Percentiles rank a stretch among this genome's conserved stretches.
phyloP scores from a whole-genome alignment of 2,797 vertebrate species.

The Sternotherus odoratus region DNA sequence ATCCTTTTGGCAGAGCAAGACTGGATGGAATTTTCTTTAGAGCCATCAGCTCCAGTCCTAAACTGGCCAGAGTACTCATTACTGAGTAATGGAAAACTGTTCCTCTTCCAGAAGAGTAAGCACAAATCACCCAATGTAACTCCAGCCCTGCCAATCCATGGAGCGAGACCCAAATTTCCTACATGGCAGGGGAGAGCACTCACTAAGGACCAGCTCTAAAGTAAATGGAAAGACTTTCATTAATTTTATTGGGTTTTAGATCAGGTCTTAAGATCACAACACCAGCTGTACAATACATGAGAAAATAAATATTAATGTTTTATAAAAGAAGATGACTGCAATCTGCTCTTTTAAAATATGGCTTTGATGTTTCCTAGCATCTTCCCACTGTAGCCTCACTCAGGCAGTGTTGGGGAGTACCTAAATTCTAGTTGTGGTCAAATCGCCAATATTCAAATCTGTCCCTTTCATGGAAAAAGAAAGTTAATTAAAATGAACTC shows the following conservation, averaged over 20 bases:
- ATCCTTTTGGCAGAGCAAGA: background rate
- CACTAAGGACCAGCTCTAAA: background rate
- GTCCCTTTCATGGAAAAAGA: background rate
- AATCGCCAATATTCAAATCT: background rate
- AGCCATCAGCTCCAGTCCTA: background rate
- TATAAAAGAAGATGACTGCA: background rate
- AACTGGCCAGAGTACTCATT: background rate
- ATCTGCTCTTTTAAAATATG: background rate
- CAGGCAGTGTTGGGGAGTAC: background rate
- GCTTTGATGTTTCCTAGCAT: background rate
- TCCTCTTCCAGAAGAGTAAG: background rate
- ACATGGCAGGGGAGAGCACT: accelerated
- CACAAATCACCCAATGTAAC: background rate
- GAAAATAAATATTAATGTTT: background rate
- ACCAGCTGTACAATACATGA: background rate
- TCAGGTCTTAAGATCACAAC: background rate
- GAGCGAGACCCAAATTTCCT: background rate
- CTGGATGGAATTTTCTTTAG: background rate
- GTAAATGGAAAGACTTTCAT: background rate
- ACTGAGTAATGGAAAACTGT: background rate
- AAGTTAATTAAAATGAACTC: conserved; percentile 33
- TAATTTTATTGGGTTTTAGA: background rate
- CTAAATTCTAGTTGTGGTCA: background rate
- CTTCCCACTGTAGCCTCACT: background rate
- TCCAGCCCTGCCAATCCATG: background rate